A percentile compares a stretch with the other conserved stretches of the same genome.
These are phyloP conservation scores for Metallyticus violacea DNA, from an alignment of 2,888 invertebrate genomes.

Conservation along the genomic window DNA sequence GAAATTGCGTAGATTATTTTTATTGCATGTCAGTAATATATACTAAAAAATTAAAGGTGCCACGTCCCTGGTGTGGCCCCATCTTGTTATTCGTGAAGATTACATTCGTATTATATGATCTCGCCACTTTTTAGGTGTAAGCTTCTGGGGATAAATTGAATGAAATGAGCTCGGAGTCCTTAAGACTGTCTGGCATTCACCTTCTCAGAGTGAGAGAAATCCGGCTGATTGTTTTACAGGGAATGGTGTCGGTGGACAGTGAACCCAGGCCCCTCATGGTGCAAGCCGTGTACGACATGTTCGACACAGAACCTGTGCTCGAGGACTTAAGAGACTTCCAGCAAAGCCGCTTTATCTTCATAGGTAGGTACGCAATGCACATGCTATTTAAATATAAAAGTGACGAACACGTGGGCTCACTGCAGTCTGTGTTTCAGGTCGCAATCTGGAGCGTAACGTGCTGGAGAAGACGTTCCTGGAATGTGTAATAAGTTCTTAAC, in stretches of 20 bases:
- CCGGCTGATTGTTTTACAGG: constrained; percentile 34
- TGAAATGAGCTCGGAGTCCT: too few species aligned
- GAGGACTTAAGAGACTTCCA: constrained; percentile 12
- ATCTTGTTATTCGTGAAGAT: too few species aligned
- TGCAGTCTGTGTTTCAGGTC: constrained; percentile 19
- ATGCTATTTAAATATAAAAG: background rate
- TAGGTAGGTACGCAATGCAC: constrained; percentile 32
- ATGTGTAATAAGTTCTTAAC: background rate
- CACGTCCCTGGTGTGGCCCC: too few species aligned
- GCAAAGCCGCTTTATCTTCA: constrained; percentile 36
- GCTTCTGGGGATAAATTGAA: too few species aligned
- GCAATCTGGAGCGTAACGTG: constrained; percentile 1
- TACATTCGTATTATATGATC: too few species aligned
- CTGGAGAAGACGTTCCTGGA: constrained; percentile 16
- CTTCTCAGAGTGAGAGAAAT: too few species aligned
- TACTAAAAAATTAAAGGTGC: too few species aligned
- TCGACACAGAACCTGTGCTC: constrained; percentile 35
- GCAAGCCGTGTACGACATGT: constrained; percentile 40
- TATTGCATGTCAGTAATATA: too few species aligned
- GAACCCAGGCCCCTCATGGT: constrained; percentile 33
- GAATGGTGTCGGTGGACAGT: constrained; percentile 32
- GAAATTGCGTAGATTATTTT: too few species aligned
- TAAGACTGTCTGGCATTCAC: too few species aligned
- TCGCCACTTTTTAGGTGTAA: too few species aligned
- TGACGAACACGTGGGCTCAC: too few species aligned